Conservation (phyloP, 2,888 invertebrate genomes). For the Merodon equestris region DNA sequence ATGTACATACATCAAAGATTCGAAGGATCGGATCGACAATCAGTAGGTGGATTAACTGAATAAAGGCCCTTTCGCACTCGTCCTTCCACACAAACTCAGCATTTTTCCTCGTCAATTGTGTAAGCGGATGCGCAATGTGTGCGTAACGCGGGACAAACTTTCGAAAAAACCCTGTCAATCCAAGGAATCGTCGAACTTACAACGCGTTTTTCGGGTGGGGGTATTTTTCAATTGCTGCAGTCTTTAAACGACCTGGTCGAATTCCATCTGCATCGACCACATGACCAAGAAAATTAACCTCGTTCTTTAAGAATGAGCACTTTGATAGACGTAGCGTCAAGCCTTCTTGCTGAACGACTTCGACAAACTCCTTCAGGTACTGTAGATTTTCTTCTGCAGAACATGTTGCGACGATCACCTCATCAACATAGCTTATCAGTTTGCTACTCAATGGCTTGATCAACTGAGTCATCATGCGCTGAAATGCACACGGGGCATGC, state of each 20-base stretch:
- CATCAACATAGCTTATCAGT: conserved; percentile 48
- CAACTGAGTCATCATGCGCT: conserved; percentile 69
- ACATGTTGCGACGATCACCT: conserved; percentile 42
- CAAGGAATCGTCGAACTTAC: too few relatives aligned
- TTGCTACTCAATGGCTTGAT: conserved; percentile 32
- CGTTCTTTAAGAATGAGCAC: conserved; percentile 71
- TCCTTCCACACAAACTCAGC: background rate
- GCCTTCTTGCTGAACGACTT: background rate
- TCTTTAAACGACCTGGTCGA: conserved; percentile 63
- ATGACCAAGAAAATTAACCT: conserved; percentile 72
- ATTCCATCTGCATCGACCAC: conserved; percentile 69
- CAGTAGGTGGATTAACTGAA: too few relatives aligned
- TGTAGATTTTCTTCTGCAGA: background rate
- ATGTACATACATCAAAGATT: background rate
- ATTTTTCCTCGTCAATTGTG: too few relatives aligned
- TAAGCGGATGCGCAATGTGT: too few relatives aligned
- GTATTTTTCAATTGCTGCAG: too few relatives aligned
- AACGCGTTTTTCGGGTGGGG: too few relatives aligned
- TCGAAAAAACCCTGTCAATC: too few relatives aligned
- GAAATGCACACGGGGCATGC: conserved; percentile 76
- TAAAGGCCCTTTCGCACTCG: background rate
- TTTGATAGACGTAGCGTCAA: conserved; percentile 38
- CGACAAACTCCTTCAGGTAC: background rate
- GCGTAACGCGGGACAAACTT: too few relatives aligned
- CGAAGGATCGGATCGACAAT: too few relatives aligned